phyloP scores from a whole-genome alignment of 2,888 invertebrate genomes.

The Balanococcus diminutus region DNA sequence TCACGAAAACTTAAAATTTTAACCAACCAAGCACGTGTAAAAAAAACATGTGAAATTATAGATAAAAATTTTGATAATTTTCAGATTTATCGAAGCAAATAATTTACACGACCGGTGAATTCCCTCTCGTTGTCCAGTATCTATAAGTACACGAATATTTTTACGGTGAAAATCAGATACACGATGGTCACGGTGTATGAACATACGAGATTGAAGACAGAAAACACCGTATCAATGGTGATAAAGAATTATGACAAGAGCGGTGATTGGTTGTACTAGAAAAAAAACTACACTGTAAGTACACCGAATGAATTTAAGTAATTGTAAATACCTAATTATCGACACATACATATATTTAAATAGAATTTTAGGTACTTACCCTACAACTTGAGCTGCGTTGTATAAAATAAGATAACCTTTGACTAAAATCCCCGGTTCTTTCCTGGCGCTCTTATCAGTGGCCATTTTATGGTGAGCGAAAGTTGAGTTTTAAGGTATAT shows the following conservation, averaged over 20 bases:
- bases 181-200: neutral
- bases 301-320: neutral
- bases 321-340: neutral
- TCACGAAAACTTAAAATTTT: too few relatives aligned
- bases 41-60: neutral
- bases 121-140: too few relatives aligned
- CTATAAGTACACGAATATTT: too few relatives aligned
- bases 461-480: slow-evolving; percentile 38
- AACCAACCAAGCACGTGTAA: neutral
- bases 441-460: slow-evolving; percentile 48
- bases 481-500: neutral
- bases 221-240: neutral
- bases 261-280: neutral
- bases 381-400: slow-evolving; percentile 75
- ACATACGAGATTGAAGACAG: neutral
- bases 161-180: neutral
- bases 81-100: too few relatives aligned
- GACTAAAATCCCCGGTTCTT: slow-evolving; percentile 50
- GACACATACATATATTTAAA: neutral
- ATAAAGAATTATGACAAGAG: neutral
- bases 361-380: slow-evolving; percentile 66
- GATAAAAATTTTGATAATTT: neutral
- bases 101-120: too few relatives aligned
- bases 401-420: slow-evolving; percentile 59
- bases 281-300: neutral